A percentile compares a stretch with the other conserved stretches of the same genome.
These are phyloP conservation scores for Tonatia bakeri DNA, from an alignment of 2,113 vertebrate species.

Conservation along the genomic window DNA sequence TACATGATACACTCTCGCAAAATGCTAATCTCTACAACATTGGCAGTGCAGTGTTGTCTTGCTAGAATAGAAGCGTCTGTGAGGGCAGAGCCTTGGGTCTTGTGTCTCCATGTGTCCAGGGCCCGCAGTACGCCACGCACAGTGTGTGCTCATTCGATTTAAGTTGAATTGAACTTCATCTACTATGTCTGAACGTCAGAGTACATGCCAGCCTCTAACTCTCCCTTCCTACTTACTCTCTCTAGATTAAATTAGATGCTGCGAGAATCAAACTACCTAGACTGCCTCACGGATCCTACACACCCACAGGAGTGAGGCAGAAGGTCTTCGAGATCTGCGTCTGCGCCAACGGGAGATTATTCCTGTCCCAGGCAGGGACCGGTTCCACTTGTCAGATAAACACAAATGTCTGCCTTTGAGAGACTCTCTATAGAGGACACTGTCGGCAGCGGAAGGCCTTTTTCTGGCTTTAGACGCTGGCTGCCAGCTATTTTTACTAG, in stretches of 20 bases:
- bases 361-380: slow-evolving; percentile 94
- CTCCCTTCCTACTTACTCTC: slow-evolving; percentile 29
- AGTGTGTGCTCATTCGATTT: background rate
- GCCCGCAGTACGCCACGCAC: background rate
- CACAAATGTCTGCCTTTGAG: slow-evolving; percentile 95
- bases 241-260: slow-evolving; percentile 95
- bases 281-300: slow-evolving; percentile 93
- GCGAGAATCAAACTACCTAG: slow-evolving; percentile 92
- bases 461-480: slow-evolving; percentile 76
- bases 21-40: background rate
- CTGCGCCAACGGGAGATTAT: slow-evolving; percentile 94
- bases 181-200: background rate
- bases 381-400: slow-evolving; percentile 97
- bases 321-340: slow-evolving; percentile 97
- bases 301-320: slow-evolving; percentile 90
- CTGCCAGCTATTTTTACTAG: slow-evolving; percentile 85
- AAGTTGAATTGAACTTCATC: background rate
- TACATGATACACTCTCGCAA: background rate
- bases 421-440: slow-evolving; percentile 72
- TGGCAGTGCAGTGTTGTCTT: background rate
- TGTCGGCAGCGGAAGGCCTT: slow-evolving; percentile 75
- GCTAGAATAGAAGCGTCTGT: background rate
- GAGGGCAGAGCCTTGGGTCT: background rate
- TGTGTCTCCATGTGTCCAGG: background rate
- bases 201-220: background rate